A percentile compares a stretch with the other conserved stretches of the same genome.
These are phyloP conservation scores for Cebidichthys violaceus DNA, from an alignment of 2,113 vertebrate species.

Conservation along the genomic window DNA sequence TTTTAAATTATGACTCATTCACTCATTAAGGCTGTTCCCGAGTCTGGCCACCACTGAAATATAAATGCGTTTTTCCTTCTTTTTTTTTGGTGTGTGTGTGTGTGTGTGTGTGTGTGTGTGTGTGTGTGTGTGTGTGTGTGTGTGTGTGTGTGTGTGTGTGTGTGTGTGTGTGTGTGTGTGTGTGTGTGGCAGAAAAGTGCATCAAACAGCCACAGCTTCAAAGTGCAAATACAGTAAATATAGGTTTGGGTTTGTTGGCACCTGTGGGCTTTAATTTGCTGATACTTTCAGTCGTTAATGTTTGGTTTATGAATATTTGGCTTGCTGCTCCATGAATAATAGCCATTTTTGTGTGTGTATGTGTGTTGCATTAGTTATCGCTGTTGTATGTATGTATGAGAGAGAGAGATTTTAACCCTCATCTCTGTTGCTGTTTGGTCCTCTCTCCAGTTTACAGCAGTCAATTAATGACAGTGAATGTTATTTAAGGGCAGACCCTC, in stretches of 20 bases:
- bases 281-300: slow-evolving; percentile 3
- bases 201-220: slow-evolving; percentile 25
- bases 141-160: not conserved
- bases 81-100: not conserved
- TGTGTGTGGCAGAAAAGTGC: slow-evolving; percentile 5
- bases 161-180: not conserved
- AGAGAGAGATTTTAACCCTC: not conserved
- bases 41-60: slow-evolving; percentile 55
- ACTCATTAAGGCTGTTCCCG: slow-evolving; percentile 66
- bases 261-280: slow-evolving; percentile 19
- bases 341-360: slow-evolving; percentile 23
- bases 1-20: slow-evolving; percentile 73
- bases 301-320: slow-evolving; percentile 10
- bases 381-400: not conserved
- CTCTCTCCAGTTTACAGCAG: slow-evolving; percentile 35
- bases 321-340: slow-evolving; percentile 29
- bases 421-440: slow-evolving; percentile 47
- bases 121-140: not conserved
- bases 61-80: slow-evolving; percentile 3
- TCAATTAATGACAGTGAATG: slow-evolving; percentile 48
- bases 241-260: slow-evolving; percentile 7
- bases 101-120: not conserved
- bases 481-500: slow-evolving; percentile 32
- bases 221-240: slow-evolving; percentile 20
- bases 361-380: not conserved